Percentiles rank a stretch among this genome's conserved stretches.
These are phyloP conservation scores for Protonemura montana DNA, from an alignment of 2,888 invertebrate species.

Conservation along the genomic window DNA sequence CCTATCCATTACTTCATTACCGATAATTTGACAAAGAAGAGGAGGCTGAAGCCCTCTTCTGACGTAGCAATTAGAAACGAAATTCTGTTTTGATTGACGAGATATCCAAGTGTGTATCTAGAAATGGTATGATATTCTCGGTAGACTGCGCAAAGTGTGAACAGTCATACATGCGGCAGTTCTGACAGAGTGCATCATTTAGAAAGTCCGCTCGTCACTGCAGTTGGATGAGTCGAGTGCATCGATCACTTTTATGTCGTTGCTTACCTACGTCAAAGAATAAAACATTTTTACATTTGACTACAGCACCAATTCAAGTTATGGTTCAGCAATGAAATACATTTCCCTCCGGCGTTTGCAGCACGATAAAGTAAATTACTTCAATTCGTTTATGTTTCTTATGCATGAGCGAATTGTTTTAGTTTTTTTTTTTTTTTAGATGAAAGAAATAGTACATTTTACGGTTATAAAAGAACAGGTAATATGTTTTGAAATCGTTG, in stretches of 20 bases:
- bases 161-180: neutral
- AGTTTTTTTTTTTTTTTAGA: neutral
- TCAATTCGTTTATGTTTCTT: conserved; percentile 7
- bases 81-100: conserved; percentile 13
- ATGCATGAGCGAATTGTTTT: conserved; percentile 7
- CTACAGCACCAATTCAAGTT: neutral
- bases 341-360: neutral
- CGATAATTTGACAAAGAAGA: conserved; percentile 34
- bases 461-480: neutral
- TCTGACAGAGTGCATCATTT: neutral
- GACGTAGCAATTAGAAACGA: conserved; percentile 19
- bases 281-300: neutral
- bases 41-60: conserved; percentile 15
- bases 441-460: neutral
- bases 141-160: neutral
- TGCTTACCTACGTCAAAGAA: neutral
- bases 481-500: conserved; percentile 12
- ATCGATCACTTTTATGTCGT: neutral
- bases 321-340: conserved; percentile 12
- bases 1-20: conserved; percentile 41
- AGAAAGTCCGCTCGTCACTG: neutral
- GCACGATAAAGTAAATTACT: conserved; percentile 12
- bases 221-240: neutral
- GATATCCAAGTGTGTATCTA: neutral
- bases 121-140: neutral